Conservation (phyloP, 2,888 invertebrate species). For the Heliconius charithonia region DNA sequence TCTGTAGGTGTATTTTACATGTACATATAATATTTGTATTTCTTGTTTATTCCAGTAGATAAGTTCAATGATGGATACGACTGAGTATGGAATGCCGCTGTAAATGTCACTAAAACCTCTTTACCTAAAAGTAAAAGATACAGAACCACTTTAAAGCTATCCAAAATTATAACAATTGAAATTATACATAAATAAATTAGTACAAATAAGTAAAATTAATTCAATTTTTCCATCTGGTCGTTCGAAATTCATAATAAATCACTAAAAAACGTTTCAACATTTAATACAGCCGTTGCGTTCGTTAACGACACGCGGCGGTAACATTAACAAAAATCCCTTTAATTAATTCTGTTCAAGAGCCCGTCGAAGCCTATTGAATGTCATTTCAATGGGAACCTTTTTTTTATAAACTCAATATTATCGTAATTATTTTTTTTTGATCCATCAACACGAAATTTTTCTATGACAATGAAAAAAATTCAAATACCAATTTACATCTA, state of each 20-base stretch:
- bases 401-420: constrained; percentile 26
- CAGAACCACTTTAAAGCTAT: neutral
- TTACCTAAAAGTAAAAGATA: neutral
- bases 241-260: constrained; percentile 16
- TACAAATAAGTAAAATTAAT: neutral
- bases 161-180: neutral
- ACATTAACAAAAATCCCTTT: constrained; percentile 34
- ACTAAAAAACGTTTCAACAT: constrained; percentile 18
- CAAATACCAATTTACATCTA: neutral
- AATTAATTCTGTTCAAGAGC: constrained; percentile 33
- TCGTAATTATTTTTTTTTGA: constrained; percentile 19
- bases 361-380: constrained; percentile 30
- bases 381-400: constrained; percentile 21
- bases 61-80: too few species aligned
- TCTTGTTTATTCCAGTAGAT: too few species aligned
- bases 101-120: too few species aligned
- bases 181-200: neutral
- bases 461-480: neutral
- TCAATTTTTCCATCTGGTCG: neutral
- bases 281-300: constrained; percentile 24
- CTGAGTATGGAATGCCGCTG: too few species aligned
- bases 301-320: constrained; percentile 18
- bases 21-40: too few species aligned
- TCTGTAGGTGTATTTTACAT: too few species aligned
- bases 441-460: neutral